Evolutionary conservation across 2,888 invertebrate species (phyloP).

Genomic region (Hydrotaea cyrtoneurina): DNA sequence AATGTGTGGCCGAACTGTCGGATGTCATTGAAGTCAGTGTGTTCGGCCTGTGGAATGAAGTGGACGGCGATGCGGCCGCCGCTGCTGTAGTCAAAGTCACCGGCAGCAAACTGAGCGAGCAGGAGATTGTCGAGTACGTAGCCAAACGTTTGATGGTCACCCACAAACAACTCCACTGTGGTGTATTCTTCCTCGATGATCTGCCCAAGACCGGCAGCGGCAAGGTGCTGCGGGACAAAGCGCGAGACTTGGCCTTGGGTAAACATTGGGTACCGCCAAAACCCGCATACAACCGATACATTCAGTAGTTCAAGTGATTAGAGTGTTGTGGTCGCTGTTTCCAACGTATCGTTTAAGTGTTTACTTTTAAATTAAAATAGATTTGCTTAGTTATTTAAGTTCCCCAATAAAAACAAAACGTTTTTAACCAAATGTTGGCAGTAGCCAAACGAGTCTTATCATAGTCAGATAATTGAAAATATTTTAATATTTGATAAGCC

Average conservation of each 20-base stretch:
- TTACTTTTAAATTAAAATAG: constrained; percentile 14
- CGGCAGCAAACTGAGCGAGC: constrained; percentile 73
- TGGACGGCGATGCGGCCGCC: constrained; percentile 77
- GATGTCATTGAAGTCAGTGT: constrained; percentile 77
- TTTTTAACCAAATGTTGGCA: not conserved
- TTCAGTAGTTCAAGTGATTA: not conserved
- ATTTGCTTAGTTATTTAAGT: constrained; percentile 24
- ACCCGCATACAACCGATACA: not conserved
- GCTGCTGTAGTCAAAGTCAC: constrained; percentile 75
- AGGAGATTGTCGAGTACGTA: constrained; percentile 76
- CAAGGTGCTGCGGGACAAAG: constrained; percentile 74
- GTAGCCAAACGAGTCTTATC: constrained; percentile 3
- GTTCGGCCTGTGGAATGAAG: constrained; percentile 76
- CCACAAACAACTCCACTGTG: constrained; percentile 77
- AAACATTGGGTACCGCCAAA: constrained; percentile 73
- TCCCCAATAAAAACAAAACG: not conserved
- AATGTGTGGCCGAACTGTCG: constrained; percentile 75
- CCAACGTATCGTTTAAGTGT: constrained; percentile 14
- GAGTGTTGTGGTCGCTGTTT: too few species aligned
- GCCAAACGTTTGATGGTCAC: constrained; percentile 74
- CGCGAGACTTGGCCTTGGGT: constrained; percentile 75
- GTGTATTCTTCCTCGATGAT: constrained; percentile 76
- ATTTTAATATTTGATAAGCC: too few species aligned
- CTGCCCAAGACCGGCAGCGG: constrained; percentile 77
- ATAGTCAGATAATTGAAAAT: not conserved